Percentiles rank a stretch among this genome's conserved stretches.
phyloP scores from a whole-genome alignment of 2,113 vertebrate species.

The Rhinopithecus roxellana region DNA sequence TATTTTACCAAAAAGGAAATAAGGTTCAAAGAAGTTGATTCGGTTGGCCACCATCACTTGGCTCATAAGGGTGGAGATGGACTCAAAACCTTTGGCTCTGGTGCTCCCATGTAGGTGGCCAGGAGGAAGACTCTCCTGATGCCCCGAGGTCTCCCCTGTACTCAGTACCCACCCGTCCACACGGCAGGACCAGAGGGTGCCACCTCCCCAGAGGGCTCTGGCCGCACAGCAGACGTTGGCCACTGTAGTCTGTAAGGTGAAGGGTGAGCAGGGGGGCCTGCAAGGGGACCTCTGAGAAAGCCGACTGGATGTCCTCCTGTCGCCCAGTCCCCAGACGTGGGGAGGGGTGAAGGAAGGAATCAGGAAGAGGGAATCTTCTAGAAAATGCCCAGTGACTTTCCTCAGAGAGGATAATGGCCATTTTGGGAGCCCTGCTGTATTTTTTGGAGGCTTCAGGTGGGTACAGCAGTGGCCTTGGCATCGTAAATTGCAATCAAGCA shows the following conservation, averaged over 20 bases:
- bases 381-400: conserved; percentile 45
- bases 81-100: neutral
- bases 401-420: neutral
- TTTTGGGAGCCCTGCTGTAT: conserved; percentile 3
- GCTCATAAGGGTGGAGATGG: neutral
- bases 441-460: conserved; percentile 46
- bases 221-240: neutral
- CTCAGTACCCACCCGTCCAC: neutral
- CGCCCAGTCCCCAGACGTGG: neutral
- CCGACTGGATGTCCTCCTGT: neutral
- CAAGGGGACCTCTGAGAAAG: neutral
- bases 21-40: neutral
- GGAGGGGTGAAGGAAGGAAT: neutral
- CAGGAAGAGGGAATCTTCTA: conserved; percentile 3
- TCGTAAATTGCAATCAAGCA: conserved; percentile 60
- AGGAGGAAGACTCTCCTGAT: too few relatives aligned
- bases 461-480: neutral
- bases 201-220: too few relatives aligned
- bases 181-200: neutral
- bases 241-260: neutral
- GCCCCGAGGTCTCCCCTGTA: rapidly evolving
- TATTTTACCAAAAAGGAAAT: neutral
- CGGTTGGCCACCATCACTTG: rapidly evolving
- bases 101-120: neutral
- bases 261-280: neutral